Evolutionary conservation across 2,797 vertebrate genomes (phyloP), one percentile per base, ranked within the genome.

Genomic region (Tadarida brasiliensis): DNA sequence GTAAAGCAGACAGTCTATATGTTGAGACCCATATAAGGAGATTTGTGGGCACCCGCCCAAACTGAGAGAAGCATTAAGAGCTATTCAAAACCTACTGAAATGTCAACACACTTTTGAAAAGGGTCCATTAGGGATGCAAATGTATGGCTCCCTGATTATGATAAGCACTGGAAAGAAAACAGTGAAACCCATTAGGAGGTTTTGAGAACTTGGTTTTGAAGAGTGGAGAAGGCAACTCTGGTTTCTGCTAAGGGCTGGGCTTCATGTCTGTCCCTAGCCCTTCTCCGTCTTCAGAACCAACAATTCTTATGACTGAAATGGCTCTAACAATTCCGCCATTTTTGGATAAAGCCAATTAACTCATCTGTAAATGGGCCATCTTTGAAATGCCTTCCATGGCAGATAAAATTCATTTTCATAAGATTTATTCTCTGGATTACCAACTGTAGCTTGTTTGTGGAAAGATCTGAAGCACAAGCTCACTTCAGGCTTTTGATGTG

Each of bases 161-260:
- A 97, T 98, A 98, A 98, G 96, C 94, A 3, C 94, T 47, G 91
- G 93, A 97, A 97, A 97, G 97, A 97, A 98, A 98, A 98, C 97
- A 98, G 91, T 97, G 97, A 98, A 98, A 98, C 97, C 96, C 96
- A 98, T 98, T 98, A 98, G 94, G 59, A 93, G 94, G 91, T 91
- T 96, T 96, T 91, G 95, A 94, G 94, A 95, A 92, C 94, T 86
- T 77, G 33, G 51, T 82, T 97, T 92, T 94, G 91, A 73, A 95
- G 87, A 82, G 47, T 59, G 20, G 6, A 51, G 84, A 90, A 94
- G 91, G 73, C 56, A 74, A 92, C 56, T 83, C 80, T 68, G 81
- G 97, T 97, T 98, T 97, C 91, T 98, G 89, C 71, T 82, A 30
- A 65, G 47, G 83, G 76, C 59, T 90, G 59, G 76, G 77, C 94